A percentile compares a stretch with the other conserved stretches of the same genome.
phyloP scores from a whole-genome alignment of 2,797 vertebrate genomes.

The Notolepis coatsorum region DNA sequence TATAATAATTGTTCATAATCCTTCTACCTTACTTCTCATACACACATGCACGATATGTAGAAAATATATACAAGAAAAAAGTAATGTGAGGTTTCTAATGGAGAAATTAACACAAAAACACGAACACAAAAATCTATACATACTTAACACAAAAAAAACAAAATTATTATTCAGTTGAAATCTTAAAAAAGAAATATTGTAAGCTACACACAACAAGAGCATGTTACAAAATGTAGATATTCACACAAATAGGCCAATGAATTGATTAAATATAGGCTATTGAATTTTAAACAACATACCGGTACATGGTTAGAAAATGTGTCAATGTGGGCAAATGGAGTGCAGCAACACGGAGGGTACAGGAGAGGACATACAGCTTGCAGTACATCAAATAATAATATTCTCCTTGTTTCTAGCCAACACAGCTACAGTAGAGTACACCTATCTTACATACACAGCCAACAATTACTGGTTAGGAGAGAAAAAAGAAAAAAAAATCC shows the following conservation, averaged over 20 bases:
- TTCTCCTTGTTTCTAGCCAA: constrained; percentile 54
- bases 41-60: constrained; percentile 53
- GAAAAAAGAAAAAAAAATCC: constrained; percentile 34
- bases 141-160: too few species aligned
- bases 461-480: constrained; percentile 44
- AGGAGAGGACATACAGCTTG: constrained; percentile 35
- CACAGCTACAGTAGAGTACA: constrained; percentile 72
- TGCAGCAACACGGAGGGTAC: constrained; percentile 35
- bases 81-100: constrained; percentile 54
- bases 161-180: constrained; percentile 37
- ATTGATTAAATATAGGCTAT: constrained; percentile 36
- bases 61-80: constrained; percentile 45
- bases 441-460: constrained; percentile 59
- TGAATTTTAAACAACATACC: constrained; percentile 38
- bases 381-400: constrained; percentile 65
- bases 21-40: constrained; percentile 37
- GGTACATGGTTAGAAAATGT: constrained; percentile 31
- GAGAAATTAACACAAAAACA: constrained; percentile 37
- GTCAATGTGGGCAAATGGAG: constrained; percentile 28
- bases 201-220: constrained; percentile 31
- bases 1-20: constrained; percentile 32
- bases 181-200: constrained; percentile 25
- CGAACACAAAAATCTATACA: constrained; percentile 24
- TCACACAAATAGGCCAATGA: constrained; percentile 37
- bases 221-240: constrained; percentile 42